Evolutionary conservation across 2,113 vertebrate genomes (phyloP).

Genomic region (Crotalus viridis): DNA sequence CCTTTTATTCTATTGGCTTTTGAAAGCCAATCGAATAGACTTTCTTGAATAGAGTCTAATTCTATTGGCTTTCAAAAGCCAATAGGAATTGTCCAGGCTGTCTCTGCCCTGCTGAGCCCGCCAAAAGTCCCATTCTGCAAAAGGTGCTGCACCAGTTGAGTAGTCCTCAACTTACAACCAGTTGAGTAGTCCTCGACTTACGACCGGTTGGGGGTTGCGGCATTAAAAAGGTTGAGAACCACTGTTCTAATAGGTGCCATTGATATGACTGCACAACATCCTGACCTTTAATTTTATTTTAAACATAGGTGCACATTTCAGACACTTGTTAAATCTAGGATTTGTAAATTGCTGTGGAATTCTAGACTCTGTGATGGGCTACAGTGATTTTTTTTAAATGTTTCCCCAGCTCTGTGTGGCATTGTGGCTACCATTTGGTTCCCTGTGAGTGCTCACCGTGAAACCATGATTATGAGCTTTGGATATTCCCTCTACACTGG

Average conservation of each 20-base stretch:
- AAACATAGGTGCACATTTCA: neutral
- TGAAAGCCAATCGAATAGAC: no score
- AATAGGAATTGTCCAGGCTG: no score
- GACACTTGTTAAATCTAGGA: neutral
- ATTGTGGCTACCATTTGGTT: conserved; percentile 90
- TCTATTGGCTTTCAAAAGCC: no score
- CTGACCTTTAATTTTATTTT: neutral
- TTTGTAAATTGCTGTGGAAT: neutral
- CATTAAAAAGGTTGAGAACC: no score
- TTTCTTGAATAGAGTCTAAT: no score
- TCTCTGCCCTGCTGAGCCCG: no score
- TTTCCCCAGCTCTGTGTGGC: conserved; percentile 80
- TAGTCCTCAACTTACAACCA: no score
- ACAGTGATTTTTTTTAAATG: neutral
- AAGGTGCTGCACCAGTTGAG: no score
- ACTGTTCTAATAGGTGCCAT: neutral
- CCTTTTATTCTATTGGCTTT: no score
- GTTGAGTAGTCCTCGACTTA: no score
- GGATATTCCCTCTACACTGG: conserved; percentile 91
- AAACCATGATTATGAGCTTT: conserved; percentile 87
- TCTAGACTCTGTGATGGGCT: neutral
- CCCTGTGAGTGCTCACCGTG: conserved; percentile 81
- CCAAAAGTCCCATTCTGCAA: no score
- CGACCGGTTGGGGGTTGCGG: no score
- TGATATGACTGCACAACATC: neutral